phyloP scores from a whole-genome alignment of 1,140 invertebrate genomes.

The Diabrotica undecimpunctata region DNA sequence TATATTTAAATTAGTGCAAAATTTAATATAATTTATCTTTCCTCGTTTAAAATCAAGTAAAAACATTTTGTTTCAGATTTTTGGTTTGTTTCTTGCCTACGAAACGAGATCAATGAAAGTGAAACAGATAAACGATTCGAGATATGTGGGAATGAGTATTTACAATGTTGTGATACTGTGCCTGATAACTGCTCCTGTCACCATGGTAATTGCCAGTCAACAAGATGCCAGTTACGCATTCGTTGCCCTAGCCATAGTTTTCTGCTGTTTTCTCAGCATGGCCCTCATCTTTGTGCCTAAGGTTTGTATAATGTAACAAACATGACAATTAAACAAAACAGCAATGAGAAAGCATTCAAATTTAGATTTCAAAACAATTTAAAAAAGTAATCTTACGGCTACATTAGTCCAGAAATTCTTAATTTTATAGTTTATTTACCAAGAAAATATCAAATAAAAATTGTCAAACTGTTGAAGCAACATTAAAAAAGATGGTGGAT shows the following conservation, averaged over 20 bases:
- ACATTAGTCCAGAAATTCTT: no score
- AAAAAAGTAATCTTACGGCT: no score
- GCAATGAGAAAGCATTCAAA: no score
- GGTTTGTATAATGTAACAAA: constrained; percentile 53
- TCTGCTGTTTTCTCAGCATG: constrained; percentile 96
- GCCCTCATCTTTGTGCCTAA: constrained; percentile 95
- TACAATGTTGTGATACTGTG: constrained; percentile 99
- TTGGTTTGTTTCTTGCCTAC: constrained; percentile 95
- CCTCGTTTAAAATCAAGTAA: no score
- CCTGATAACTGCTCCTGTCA: constrained; percentile 94
- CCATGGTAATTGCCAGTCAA: constrained; percentile 93
- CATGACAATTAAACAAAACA: no score
- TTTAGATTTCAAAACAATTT: no score
- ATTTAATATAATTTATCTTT: no score
- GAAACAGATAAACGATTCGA: constrained; percentile 89
- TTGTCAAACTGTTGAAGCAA: no score
- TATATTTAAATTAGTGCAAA: no score
- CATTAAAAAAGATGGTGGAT: no score
- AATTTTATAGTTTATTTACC: no score
- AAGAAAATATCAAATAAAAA: no score
- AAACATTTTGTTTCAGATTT: constrained; percentile 57
- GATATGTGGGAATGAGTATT: constrained; percentile 98
- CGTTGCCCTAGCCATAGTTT: constrained; percentile 89
- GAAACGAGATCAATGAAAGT: constrained; percentile 96
- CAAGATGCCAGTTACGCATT: constrained; percentile 97